Conservation (phyloP, 2,888 invertebrate genomes). For the Agriotes lineatus region DNA sequence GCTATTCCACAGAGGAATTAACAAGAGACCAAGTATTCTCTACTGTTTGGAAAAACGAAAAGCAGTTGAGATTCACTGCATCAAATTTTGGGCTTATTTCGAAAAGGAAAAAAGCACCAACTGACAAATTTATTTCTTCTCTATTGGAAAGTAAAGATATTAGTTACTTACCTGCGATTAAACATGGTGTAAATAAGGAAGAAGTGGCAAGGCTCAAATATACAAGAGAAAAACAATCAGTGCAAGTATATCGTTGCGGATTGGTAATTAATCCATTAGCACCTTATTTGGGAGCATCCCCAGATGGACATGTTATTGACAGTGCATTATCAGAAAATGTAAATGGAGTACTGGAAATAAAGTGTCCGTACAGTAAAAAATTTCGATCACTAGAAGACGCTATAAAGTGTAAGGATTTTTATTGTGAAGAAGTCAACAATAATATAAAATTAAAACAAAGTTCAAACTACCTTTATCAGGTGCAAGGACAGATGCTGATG, state of each 20-base stretch:
- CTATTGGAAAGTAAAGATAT: not conserved
- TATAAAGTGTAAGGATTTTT: not conserved
- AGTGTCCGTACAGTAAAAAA: not conserved
- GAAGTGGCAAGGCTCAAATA: not conserved
- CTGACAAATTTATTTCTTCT: not conserved
- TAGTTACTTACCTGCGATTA: not conserved
- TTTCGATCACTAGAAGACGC: not conserved
- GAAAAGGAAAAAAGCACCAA: not conserved
- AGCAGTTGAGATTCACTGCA: not conserved
- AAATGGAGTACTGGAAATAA: not conserved
- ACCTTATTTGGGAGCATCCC: not conserved
- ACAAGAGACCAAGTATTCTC: not conserved
- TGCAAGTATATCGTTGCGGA: not conserved
- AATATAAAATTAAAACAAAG: not conserved
- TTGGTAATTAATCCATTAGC: not conserved
- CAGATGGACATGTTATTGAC: not conserved
- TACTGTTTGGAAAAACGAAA: not conserved
- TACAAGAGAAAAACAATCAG: not conserved
- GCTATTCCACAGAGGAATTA: not conserved
- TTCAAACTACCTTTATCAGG: not conserved
- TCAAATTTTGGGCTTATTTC: not conserved
- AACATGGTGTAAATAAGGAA: not conserved
- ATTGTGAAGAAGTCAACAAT: not conserved
- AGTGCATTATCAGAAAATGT: not conserved
- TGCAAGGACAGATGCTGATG: constrained; percentile 3